phyloP scores from a whole-genome alignment of 2,888 invertebrate genomes.

The Limnephilus auricula region DNA sequence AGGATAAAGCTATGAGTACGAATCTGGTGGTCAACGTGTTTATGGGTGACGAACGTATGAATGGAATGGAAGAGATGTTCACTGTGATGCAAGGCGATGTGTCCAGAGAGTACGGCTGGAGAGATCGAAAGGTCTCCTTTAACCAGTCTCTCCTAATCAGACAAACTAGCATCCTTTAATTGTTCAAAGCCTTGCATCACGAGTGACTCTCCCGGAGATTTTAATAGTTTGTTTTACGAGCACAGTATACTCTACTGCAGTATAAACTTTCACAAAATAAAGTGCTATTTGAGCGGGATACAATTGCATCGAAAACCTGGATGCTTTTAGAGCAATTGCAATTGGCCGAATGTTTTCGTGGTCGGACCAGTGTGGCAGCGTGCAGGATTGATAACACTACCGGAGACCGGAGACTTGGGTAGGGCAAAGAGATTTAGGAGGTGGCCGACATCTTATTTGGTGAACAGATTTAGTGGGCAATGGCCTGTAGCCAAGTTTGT shows the following conservation, averaged over 20 bases:
- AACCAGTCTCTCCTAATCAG: too few species aligned
- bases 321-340: constrained; percentile 13
- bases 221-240: not conserved
- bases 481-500: constrained; percentile 51
- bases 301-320: not conserved
- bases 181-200: not conserved
- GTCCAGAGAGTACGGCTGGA: too few species aligned
- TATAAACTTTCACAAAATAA: not conserved
- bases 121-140: too few species aligned
- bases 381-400: not conserved
- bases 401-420: not conserved
- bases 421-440: not conserved
- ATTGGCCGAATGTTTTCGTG: constrained; percentile 5
- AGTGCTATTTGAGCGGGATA: not conserved
- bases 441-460: constrained; percentile 49
- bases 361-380: not conserved
- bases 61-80: too few species aligned
- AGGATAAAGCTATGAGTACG: too few species aligned
- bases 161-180: not conserved
- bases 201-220: not conserved
- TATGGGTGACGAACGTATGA: too few species aligned
- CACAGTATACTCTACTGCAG: not conserved
- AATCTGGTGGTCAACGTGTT: too few species aligned
- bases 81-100: too few species aligned
- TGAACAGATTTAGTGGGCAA: constrained; percentile 44